Evolutionary conservation across 2,113 vertebrate genomes (phyloP), one percentile per base, ranked within the genome.

Genomic region (Lanius ludovicianus): DNA sequence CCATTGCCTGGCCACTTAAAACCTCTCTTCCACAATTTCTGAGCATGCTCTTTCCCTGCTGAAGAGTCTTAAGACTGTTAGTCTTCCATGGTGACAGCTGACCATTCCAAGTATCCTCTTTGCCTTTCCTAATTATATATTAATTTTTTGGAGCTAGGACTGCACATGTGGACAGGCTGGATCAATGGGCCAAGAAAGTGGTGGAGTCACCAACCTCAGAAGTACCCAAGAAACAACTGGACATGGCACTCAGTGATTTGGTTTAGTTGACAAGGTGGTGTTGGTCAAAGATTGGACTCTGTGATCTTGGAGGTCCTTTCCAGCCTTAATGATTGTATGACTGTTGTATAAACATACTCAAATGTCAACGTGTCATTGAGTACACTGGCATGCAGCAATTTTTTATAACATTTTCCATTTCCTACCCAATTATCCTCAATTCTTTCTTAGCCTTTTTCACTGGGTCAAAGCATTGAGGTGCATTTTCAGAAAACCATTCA

Each of bases 381-480:
- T 28, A 25, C 37, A 41, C 14, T 11, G 28, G 25, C 46, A n/a
- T 64, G 37, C 13, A 65, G 23, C 12, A 44, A 21, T 37, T 60
- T 56, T 69, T 57, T 12, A 33, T 21, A 49, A 46, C 2, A 37
- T 55, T 77, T 94, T 57, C 20, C 31, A 37, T 79, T 83, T 93
- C 56, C 41, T 88, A 76, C 24, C 21, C 62, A 57, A 41, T 21
- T 65, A 65, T 80, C 69, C 23, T 23, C 3, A 55, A 11, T 21
- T 57, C 53, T 68, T 87, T 68, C 56, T 76, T 76, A 55, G 53
- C 25, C 25, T 20, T 79, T 84, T 42, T 60, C n/a, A 68, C 31
- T 21, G 15, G 0, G 1, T 71, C n/a, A n/a, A 31, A 64, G 22
- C 1, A 2, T 3, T 2, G 0, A 68, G 23, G 15, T 23, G 28